Evolutionary conservation across 1,140 invertebrate genomes (phyloP).

Genomic region (Drosophila elegans): DNA sequence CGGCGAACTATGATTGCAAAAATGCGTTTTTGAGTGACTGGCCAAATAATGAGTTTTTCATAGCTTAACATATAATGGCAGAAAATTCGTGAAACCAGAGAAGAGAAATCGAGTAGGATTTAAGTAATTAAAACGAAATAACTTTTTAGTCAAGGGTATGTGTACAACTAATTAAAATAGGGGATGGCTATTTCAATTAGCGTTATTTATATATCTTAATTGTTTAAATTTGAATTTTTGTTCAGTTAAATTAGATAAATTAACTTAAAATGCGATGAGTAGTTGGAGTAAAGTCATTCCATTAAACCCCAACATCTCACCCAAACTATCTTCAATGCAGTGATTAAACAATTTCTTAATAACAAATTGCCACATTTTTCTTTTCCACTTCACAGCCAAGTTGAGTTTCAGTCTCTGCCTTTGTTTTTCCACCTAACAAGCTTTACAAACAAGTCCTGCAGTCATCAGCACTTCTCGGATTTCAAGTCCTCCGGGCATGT

Average conservation of each 20-base stretch:
- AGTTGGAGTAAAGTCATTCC: too few relatives aligned
- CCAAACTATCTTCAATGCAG: constrained; percentile 8
- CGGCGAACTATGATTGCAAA: neutral
- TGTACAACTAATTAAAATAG: too few relatives aligned
- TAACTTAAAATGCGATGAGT: neutral
- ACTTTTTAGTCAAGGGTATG: too few relatives aligned
- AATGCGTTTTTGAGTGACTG: neutral
- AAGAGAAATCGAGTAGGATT: neutral
- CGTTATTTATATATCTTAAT: too few relatives aligned
- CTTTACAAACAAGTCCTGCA: constrained; percentile 38
- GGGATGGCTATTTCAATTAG: too few relatives aligned
- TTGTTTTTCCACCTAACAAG: constrained; percentile 37
- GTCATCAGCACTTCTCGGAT: constrained; percentile 41
- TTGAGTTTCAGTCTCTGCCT: constrained; percentile 2
- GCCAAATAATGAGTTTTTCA: neutral
- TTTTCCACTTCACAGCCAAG: constrained; percentile 16
- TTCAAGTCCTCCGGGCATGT: constrained; percentile 32
- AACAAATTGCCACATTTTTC: constrained; percentile 38
- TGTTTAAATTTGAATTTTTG: too few relatives aligned
- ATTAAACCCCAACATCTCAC: constrained; percentile 9
- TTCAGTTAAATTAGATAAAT: too few relatives aligned
- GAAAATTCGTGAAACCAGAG: neutral
- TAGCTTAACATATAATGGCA: neutral
- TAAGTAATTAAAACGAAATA: too few relatives aligned
- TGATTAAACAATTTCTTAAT: constrained; percentile 21